Base-by-base conservation (phyloP, 1,140 invertebrate genomes). In the Euwallacea fornicatus region DNA sequence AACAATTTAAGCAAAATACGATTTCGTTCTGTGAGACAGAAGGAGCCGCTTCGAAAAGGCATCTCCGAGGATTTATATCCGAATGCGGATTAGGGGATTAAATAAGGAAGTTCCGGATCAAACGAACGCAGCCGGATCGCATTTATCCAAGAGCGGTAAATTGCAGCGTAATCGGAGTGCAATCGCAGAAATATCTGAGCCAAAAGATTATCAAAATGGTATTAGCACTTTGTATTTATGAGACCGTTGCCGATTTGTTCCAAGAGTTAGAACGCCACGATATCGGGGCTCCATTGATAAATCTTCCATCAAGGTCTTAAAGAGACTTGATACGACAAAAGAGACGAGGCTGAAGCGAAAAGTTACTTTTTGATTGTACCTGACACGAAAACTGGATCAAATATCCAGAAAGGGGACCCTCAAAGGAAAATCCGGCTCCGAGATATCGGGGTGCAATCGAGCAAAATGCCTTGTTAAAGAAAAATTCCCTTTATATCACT, bases 81-180 rank as follows among this genome's bases (percentile, higher is more conserved):
- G 67, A 69, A 60, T 62, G 59, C 58, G 67, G 67, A 61, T 69
- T 69, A 69, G 47, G 46, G 59, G 67, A 69, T 69, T 69, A 69
- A 69, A 69, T 69, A 69, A 69, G 58, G 67, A 69, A 59, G 67
- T 69, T 69, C 67, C 59, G 67, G 47, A 55, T 69, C 67, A 69
- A 69, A 69, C 67, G 67, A 50, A 59, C 46, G 58, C 21, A 61
- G 58, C 55, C 15, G 47, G 66, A 13, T 10, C 55, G 55, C 47
- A 69, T 69, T 69, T 69, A 69, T 69, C 59, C 59, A 21, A 6
- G n/a, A 50, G 44, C 44, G 46, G 56, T 53, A 62, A 69, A 69
- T 69, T 69, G 67, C 59, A 60, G 15, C 42, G 9, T 2, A 50
- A 50, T 50, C 13, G 9, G 9, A 50, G 46, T 50, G 46, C 46